Conservation (phyloP, 2,797 vertebrate species). For the Vireo griseus region DNA sequence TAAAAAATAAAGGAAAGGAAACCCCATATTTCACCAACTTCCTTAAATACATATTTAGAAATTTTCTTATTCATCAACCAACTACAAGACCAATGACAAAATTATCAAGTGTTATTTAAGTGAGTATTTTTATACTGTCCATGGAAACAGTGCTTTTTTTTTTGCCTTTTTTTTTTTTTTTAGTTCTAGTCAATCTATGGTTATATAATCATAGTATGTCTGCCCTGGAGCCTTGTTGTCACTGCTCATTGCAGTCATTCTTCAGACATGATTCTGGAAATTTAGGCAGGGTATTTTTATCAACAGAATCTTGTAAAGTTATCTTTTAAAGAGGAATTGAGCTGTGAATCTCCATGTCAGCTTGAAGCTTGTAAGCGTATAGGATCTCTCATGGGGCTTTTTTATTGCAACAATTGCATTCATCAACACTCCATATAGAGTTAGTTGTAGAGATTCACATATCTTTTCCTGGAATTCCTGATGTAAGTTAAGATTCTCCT, state of each 20-base stretch:
- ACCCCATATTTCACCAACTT: background rate
- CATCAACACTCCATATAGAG: background rate
- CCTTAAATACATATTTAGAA: background rate
- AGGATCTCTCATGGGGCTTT: background rate
- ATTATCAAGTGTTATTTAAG: background rate
- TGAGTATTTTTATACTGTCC: background rate
- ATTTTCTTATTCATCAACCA: background rate
- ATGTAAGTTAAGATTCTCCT: background rate
- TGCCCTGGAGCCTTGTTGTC: conserved; percentile 1
- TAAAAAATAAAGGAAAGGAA: background rate
- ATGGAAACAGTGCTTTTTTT: background rate
- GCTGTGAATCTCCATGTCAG: background rate
- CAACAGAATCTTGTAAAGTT: background rate
- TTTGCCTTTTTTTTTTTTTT: background rate
- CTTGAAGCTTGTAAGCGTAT: background rate
- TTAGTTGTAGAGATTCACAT: background rate
- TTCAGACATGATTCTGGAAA: conserved; percentile 14
- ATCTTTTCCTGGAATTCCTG: background rate
- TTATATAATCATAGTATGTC: background rate
- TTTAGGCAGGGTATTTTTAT: conserved; percentile 6
- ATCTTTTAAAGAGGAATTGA: background rate
- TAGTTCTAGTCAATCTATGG: background rate
- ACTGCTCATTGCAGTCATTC: background rate
- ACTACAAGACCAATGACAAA: background rate
- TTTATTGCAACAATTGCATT: background rate